Conservation (phyloP, 2,113 vertebrate species). For the Oostethus manadensis region DNA sequence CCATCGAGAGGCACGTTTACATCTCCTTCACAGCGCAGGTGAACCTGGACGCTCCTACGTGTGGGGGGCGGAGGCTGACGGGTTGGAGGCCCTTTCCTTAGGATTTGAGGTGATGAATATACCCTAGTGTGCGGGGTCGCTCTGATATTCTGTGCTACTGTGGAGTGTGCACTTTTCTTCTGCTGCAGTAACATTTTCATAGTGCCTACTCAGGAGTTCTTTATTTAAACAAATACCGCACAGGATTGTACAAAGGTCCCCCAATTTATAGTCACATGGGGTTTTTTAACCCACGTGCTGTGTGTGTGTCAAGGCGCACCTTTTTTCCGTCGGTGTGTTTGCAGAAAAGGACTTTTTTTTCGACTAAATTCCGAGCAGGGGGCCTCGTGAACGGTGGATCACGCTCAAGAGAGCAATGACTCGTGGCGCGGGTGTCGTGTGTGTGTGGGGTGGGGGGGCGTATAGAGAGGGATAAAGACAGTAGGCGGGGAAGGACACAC, state of each 20-base stretch:
- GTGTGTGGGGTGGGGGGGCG: conserved; percentile 14
- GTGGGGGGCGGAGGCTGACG: not conserved
- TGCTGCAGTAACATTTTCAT: conserved; percentile 18
- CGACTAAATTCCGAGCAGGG: conserved; percentile 49
- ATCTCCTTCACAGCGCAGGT: conserved; percentile 50
- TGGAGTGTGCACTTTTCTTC: conserved; percentile 18
- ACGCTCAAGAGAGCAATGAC: conserved; percentile 49
- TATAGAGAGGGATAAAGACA: not conserved
- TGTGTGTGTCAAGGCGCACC: not conserved
- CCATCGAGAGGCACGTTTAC: conserved; percentile 44
- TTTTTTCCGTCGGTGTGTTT: conserved; percentile 7
- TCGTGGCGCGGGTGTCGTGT: conserved; percentile 42
- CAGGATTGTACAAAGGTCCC: not conserved
- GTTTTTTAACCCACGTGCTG: not conserved
- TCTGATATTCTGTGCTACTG: not conserved
- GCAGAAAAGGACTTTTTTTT: conserved; percentile 16
- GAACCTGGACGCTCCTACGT: conserved; percentile 13
- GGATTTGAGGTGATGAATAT: not conserved
- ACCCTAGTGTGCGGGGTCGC: not conserved
- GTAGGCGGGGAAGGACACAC: conserved; percentile 50
- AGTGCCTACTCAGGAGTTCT: conserved; percentile 29
- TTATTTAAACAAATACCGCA: not conserved
- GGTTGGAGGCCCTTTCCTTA: not conserved
- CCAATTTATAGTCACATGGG: conserved; percentile 2
- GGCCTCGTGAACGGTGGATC: conserved; percentile 43